Evolutionary conservation across 2,113 vertebrate species (phyloP), one percentile per base, ranked within the genome.

Genomic region (Apaloderma vittatum): DNA sequence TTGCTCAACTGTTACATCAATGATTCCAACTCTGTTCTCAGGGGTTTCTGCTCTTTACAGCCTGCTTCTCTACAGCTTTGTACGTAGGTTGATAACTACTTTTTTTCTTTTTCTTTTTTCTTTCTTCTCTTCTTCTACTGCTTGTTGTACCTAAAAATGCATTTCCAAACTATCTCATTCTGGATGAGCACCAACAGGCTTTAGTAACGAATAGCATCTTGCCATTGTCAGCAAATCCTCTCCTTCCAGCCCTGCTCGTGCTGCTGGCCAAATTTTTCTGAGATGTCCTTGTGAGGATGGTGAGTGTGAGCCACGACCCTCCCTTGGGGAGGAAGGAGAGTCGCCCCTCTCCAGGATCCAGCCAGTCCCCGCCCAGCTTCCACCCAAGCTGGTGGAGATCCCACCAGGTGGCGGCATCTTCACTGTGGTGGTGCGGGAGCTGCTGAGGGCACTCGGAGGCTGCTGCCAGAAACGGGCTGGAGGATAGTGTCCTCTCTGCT

Each of bases 381-480:
- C 66, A 6, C 71, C 85, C 46, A 23, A 34, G 57, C 75, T 13
- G 4, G 9, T 30, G 68, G 11, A 81, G 65, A 55, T 95, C 96
- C 95, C 96, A 95, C 29, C 95, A 96, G 95, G 93, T 96, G 96
- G 96, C 96, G 94, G 95, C 95, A 97, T 97, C 94, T 91, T 84
- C 96, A 67, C 89, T 89, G 87, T 13, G 12, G 76, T 93, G 72
- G 1, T 74, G 72, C 68, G 1, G 68, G 77, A 95, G 77, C 76
- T 55, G 87, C 80, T 27, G 57, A 30, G 80, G 65, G 37, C 0
- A 6, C 22, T 40, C 30, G 0, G 12, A 34, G 58, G 46, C 51
- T 88, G 67, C 83, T 40, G 40, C 51, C 1, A 20, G 40, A 8
- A 46, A 24, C 36, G 0, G 24, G 49, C 59, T 2, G 36, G 26